Percentiles rank a stretch among this genome's conserved stretches.
Conservation (phyloP, 1,140 invertebrate genomes). For the Cyclargus thomasi region DNA sequence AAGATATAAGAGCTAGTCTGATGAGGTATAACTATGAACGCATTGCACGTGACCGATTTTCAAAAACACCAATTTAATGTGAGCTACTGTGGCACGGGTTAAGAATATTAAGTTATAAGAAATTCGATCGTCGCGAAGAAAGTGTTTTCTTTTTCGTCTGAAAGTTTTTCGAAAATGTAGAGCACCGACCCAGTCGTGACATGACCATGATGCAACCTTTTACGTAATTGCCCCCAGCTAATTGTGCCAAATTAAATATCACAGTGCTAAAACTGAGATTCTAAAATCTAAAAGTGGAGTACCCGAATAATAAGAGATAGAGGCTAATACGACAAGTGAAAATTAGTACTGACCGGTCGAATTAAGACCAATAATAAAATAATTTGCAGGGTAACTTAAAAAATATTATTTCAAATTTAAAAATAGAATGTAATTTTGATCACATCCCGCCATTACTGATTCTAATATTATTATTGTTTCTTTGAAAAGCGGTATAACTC, state of each 20-base stretch:
- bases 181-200: not conserved
- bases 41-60: slow-evolving; percentile 26
- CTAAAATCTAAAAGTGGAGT: not conserved
- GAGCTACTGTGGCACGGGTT: slow-evolving; percentile 17
- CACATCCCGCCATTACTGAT: too few species aligned
- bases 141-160: not conserved
- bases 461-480: too few species aligned
- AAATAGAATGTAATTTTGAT: too few species aligned
- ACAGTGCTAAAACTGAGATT: not conserved
- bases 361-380: too few species aligned
- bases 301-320: not conserved
- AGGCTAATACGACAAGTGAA: not conserved
- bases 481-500: too few species aligned
- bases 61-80: slow-evolving; percentile 35
- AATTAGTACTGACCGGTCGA: too few species aligned
- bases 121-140: not conserved
- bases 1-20: too few species aligned
- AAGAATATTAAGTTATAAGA: not conserved
- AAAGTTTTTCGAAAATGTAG: not conserved
- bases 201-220: not conserved
- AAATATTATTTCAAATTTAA: too few species aligned
- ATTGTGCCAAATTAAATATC: slow-evolving; percentile 1
- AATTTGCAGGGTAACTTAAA: too few species aligned
- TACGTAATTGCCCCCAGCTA: not conserved
- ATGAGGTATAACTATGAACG: too few species aligned